Base-by-base conservation (phyloP, 2,888 invertebrate genomes). In the Ferrisia virgata region DNA sequence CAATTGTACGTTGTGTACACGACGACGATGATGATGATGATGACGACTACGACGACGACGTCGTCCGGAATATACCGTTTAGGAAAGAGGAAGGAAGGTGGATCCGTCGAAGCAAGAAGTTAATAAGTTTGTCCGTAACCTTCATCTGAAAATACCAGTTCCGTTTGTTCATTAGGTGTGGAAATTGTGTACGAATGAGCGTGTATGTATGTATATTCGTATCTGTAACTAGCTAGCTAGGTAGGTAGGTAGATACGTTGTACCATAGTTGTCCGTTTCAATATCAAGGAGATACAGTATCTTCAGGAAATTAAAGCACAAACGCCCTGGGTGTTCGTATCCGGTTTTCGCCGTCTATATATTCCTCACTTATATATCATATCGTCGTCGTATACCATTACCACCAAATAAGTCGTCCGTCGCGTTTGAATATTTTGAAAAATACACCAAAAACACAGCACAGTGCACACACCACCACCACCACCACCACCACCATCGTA, bases 201-300 rank as follows among this genome's bases (percentile, higher is more conserved):
- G n/a, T n/a, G n/a, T n/a, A n/a, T n/a, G n/a, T n/a, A n/a, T n/a
- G n/a, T n/a, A n/a, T n/a, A n/a, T n/a, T n/a, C 31, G 53, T 36
- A 36, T 8, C 36, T 36, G 8, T 8, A 36, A 3, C 36, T 36
- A 36, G 36, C 36, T 36, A 3, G 36, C 5, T 36, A 36, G 5
- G 36, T 36, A 3, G 36, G 3, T 8, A 8, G 8, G 36, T 8
- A 6, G 36, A 3, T 36, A 36, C 8, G n/a, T 36, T 8, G 36
- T 36, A 36, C 36, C 5, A 6, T 53, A 31, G 69, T 81, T 58
- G 81, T 58, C 64, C 64, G 69, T 82, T 82, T 82, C 82, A 82
- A 82, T 82, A 82, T 82, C 82, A 82, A 82, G 82, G 82, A 82
- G 82, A 82, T 82, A 82, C 82, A 53, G 58, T 82, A 64, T 82